Percentiles rank a stretch among this genome's conserved stretches.
Evolutionary conservation across 2,797 vertebrate genomes (phyloP).

Genomic region (Spheniscus humboldti): DNA sequence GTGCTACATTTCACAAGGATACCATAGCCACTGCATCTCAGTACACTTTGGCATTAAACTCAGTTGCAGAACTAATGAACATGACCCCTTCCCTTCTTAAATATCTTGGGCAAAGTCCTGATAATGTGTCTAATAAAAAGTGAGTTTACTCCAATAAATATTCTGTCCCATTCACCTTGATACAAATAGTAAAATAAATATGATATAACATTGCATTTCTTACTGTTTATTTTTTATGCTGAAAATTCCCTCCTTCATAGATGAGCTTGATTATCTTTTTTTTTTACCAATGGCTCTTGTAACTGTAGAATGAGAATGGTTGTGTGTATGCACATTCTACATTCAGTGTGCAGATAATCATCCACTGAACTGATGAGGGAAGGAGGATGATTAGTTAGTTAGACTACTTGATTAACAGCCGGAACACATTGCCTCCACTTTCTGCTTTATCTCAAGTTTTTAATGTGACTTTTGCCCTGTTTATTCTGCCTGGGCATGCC

Average conservation of each 20-base stretch:
- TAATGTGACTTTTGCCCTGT: background rate
- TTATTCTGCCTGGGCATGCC: background rate
- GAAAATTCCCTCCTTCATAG: background rate
- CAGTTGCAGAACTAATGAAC: background rate
- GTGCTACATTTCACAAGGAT: background rate
- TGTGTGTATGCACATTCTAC: background rate
- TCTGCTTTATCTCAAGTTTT: background rate
- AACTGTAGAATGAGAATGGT: background rate
- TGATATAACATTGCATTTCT: background rate
- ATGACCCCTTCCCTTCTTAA: background rate
- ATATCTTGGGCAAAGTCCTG: background rate
- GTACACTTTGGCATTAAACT: background rate
- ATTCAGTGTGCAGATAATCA: background rate
- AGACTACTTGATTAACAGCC: background rate
- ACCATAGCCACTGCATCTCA: background rate
- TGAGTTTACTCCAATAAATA: rapidly evolving
- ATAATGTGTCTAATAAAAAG: background rate
- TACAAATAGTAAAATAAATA: background rate
- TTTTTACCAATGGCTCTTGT: background rate
- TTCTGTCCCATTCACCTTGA: background rate
- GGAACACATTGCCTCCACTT: background rate
- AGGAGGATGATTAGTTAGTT: background rate
- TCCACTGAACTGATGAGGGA: background rate
- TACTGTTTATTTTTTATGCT: background rate
- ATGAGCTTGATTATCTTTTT: background rate